Base-by-base conservation (phyloP, 2,888 invertebrate species). In the Drosophila glabriapex region DNA sequence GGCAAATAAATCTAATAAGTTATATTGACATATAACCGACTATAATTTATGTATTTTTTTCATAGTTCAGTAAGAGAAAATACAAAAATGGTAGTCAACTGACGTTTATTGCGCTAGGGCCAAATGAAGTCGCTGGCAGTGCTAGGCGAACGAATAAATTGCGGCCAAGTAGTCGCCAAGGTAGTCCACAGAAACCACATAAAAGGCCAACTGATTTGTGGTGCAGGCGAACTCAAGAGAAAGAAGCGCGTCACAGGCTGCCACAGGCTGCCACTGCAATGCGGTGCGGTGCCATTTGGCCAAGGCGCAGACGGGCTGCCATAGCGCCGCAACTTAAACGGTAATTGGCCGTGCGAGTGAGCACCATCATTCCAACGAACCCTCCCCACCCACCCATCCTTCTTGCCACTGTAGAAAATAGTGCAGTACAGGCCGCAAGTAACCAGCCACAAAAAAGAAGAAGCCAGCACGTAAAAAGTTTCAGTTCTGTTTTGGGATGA, bases 331-430 rank as follows among this genome's bases (percentile, higher is more conserved):
- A 83, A 83, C 89, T 78, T 83, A 71, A 77, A 71, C 88, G 61
- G 80, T 85, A 85, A 85, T 85, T 90, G 90, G 88, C 88, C 90
- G 72, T 87, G 88, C 88, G 82, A 89, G 68, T 76, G 73, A 78
- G 56, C 77, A 87, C 69, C 72, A 43, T 28, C 35, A 22, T 52
- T 53, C 29, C 33, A 0, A 4, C 33, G 22, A 4, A 12, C 3
- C 14, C 28, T 53, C 19, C 10, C 16, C n/a, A 1, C 41, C 50
- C 43, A 10, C 25, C 25, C 31, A 1, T 22, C 14, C 41, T 5
- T 6, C 12, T n/a, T 31, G 4, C 16, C 9, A 39, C 55, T 43
- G 28, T 16, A 39, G 3, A 41, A 35, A 56, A 68, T 49, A 50
- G 60, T 46, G 60, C 66, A 56, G 55, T 59, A 19, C 31, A 53